A percentile compares a stretch with the other conserved stretches of the same genome.
Evolutionary conservation across 2,113 vertebrate genomes (phyloP).

Genomic region (Numenius arquata): DNA sequence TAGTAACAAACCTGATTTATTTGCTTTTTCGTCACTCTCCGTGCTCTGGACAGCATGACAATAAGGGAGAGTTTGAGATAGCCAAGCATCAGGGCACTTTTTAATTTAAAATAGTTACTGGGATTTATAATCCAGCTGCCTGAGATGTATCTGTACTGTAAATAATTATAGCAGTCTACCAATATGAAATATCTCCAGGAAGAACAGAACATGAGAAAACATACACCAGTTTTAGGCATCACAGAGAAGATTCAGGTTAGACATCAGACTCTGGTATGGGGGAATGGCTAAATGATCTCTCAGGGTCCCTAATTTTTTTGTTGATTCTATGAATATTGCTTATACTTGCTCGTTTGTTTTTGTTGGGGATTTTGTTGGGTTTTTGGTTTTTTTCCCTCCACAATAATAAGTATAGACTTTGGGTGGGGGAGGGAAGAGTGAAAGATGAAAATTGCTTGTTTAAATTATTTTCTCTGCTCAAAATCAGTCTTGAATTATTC

Average conservation of each 20-base stretch:
- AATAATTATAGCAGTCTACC: background rate
- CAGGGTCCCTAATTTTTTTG: background rate
- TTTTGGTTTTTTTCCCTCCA: background rate
- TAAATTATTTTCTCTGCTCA: constrained; percentile 8
- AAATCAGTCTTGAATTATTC: constrained; percentile 6
- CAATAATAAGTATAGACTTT: background rate
- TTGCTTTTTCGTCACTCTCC: background rate
- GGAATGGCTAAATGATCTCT: background rate
- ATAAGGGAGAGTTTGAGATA: background rate
- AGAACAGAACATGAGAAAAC: background rate
- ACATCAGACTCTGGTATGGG: background rate
- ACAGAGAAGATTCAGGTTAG: background rate
- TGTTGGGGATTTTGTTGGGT: background rate
- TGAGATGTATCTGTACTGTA: background rate
- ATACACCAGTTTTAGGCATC: background rate
- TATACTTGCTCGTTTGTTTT: background rate
- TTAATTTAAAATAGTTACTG: background rate
- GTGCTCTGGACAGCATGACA: background rate
- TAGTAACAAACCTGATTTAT: background rate
- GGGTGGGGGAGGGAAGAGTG: rapidly evolving
- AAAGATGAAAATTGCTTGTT: background rate
- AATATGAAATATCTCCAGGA: background rate
- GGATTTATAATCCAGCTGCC: background rate
- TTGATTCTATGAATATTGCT: background rate
- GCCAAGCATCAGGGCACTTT: background rate